These are phyloP conservation scores for Geophilus truncorum DNA, from an alignment of 2,888 invertebrate species.

Conservation along the genomic window DNA sequence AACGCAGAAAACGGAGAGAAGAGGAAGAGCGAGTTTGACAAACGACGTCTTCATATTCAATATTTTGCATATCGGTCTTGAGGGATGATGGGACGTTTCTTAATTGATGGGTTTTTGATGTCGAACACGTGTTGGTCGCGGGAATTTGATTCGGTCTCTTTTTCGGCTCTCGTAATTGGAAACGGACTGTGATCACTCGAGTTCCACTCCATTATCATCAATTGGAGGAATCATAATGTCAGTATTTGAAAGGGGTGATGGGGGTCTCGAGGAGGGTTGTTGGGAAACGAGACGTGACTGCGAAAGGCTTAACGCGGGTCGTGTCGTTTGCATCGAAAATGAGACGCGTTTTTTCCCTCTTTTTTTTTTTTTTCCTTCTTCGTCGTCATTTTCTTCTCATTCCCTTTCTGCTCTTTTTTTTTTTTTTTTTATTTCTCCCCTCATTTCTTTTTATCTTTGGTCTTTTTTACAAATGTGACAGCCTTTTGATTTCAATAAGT, in stretches of 20 bases:
- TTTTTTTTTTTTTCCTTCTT: no score
- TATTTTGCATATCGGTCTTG: not conserved
- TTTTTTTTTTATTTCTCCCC: not conserved
- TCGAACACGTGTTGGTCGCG: slow-evolving; percentile 20
- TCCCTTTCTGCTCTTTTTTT: not conserved
- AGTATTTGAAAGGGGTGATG: slow-evolving; percentile 20
- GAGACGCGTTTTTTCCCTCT: not conserved
- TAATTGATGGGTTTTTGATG: slow-evolving; percentile 15
- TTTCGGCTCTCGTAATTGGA: slow-evolving; percentile 7
- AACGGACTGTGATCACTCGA: slow-evolving; percentile 20
- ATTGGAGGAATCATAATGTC: slow-evolving; percentile 20
- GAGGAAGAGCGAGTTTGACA: not conserved
- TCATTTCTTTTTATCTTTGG: not conserved
- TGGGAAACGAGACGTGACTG: slow-evolving; percentile 15
- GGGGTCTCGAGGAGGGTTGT: slow-evolving; percentile 4
- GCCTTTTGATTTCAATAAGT: slow-evolving; percentile 20
- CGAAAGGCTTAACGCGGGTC: slow-evolving; percentile 7
- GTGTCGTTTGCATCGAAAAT: slow-evolving; percentile 20
- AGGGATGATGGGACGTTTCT: not conserved
- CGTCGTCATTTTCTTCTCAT: not conserved
- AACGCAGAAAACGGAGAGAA: no score
- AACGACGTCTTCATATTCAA: not conserved
- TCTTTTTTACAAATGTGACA: slow-evolving; percentile 13
- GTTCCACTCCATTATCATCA: slow-evolving; percentile 20
- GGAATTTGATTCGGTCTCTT: slow-evolving; percentile 20